Conservation (phyloP, 2,888 invertebrate species). For the Pristionchus mayeri region DNA sequence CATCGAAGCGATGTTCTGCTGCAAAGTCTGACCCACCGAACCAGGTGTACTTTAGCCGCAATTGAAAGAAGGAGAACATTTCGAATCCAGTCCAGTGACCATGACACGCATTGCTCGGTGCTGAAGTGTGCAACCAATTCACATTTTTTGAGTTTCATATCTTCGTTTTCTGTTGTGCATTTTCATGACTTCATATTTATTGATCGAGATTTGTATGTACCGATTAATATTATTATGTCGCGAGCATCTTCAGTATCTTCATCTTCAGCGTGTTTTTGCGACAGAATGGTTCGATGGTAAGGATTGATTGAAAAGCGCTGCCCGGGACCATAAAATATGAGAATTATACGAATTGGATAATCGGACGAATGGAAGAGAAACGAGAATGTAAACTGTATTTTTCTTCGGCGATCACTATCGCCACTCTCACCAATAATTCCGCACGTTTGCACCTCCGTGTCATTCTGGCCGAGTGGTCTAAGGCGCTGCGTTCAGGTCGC, state of each 20-base stretch:
- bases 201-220: constrained; percentile 24
- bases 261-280: too few relatives aligned
- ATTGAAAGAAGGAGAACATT: not conserved
- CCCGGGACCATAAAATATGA: too few relatives aligned
- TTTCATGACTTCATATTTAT: constrained; percentile 16
- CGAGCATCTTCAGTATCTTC: too few relatives aligned
- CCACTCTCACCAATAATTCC: too few relatives aligned
- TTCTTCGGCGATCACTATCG: too few relatives aligned
- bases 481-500: constrained; percentile 87
- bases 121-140: not conserved
- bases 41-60: constrained; percentile 23
- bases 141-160: constrained; percentile 27
- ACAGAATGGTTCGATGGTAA: too few relatives aligned
- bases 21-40: constrained; percentile 42
- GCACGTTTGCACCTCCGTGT: too few relatives aligned
- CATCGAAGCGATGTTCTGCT: constrained; percentile 46
- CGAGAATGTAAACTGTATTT: too few relatives aligned
- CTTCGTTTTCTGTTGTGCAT: constrained; percentile 21
- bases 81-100: not conserved
- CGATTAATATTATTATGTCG: not conserved
- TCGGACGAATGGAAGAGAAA: too few relatives aligned
- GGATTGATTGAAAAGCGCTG: too few relatives aligned
- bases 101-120: not conserved
- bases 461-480: constrained; percentile 84
- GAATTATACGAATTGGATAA: too few relatives aligned